Evolutionary conservation across 2,797 vertebrate genomes (phyloP), one percentile per base, ranked within the genome.

Genomic region (Urosaurus nigricauda): DNA sequence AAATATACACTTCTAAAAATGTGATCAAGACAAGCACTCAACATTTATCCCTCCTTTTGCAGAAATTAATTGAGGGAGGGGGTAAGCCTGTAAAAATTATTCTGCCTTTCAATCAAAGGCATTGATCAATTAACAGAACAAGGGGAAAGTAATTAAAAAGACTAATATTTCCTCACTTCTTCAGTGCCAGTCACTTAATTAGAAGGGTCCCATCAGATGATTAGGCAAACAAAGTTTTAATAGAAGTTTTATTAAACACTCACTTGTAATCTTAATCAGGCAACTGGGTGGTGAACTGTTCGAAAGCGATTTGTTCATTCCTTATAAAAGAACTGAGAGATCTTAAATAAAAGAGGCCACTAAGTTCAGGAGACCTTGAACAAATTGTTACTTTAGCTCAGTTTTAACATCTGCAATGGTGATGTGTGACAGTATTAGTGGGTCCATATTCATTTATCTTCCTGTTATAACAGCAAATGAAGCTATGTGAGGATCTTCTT

Each of bases 201-300:
- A 93, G 86, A 94, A 89, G 63, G 19, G 77, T 93, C 91, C 84
- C 94, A 85, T 56, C 90, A 93, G 94, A 94, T 93, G 93, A 89
- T 86, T 90, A 96, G 92, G 88, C 91, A 96, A 95, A 94, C 80
- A 92, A 91, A 95, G 87, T 95, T 96, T 92, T 94, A 92, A 93
- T 63, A 85, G 81, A 93, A 95, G 79, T 93, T 96, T 92, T 93
- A 93, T 79, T 89, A 88, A 91, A 85, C 17, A 77, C 51, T 91
- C 74, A 60, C 43, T 90, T 12, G 0, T 90, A 94, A 90, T 92
- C 89, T 88, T 87, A 86, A 80, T 90, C 79, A 89, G 0, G 83
- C 78, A 77, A 83, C 71, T 83, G 70, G 53, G 0, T 71, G 88
- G 60, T 71, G 63, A 91, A 7, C 13, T 35, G 8, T 0, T 9